Evolutionary conservation across 2,888 invertebrate species (phyloP).

Genomic region (Drosophila kambysellisi): DNA sequence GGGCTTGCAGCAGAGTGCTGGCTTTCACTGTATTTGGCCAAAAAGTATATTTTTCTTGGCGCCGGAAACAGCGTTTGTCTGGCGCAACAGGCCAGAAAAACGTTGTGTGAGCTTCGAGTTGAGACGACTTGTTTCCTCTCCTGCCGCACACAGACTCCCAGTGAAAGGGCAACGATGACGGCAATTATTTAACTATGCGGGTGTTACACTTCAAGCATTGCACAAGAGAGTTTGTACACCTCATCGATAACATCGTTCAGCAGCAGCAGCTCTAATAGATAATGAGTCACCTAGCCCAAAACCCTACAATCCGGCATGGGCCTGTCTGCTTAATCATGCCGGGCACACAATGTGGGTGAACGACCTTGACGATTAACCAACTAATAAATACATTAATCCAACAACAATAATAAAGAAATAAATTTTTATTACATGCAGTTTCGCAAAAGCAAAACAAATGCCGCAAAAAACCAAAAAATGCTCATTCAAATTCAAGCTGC

Average conservation of each 20-base stretch:
- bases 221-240: conserved; percentile 28
- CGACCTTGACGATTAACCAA: conserved; percentile 70
- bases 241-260: background rate
- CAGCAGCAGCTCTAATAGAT: background rate
- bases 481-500: conserved; percentile 57
- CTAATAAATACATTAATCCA: conserved; percentile 61
- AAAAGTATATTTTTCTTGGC: conserved; percentile 29
- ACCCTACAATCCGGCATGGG: conserved; percentile 5
- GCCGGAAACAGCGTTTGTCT: conserved; percentile 47
- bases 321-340: conserved; percentile 45
- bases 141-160: conserved; percentile 28
- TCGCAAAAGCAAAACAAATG: conserved; percentile 63
- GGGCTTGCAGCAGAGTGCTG: conserved; percentile 43
- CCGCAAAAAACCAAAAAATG: conserved; percentile 42
- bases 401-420: conserved; percentile 28
- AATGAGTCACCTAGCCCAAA: conserved; percentile 35
- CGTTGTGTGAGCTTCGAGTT: background rate
- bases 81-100: conserved; percentile 39
- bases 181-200: conserved; percentile 43
- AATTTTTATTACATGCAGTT: conserved; percentile 58
- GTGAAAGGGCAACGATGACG: conserved; percentile 44
- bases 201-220: conserved; percentile 40
- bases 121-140: conserved; percentile 38
- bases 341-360: conserved; percentile 74
- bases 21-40: conserved; percentile 41